Conservation (phyloP, 2,113 vertebrate species). For the Panthera leo region DNA sequence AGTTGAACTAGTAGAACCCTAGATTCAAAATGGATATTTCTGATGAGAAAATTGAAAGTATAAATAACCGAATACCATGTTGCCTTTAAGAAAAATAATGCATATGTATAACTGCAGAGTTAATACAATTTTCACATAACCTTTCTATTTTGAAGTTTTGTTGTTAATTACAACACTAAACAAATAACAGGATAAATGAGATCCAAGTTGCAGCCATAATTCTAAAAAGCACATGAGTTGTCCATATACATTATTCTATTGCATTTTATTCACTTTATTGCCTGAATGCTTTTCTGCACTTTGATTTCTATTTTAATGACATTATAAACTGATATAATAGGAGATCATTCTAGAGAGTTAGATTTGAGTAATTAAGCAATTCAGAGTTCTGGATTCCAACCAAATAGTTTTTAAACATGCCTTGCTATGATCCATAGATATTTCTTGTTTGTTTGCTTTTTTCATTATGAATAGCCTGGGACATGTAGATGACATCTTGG, state of each 20-base stretch:
- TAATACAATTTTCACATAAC: not conserved
- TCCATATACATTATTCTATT: not conserved
- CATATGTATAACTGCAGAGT: not conserved
- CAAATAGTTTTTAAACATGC: not conserved
- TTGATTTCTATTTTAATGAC: not conserved
- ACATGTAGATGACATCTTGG: not conserved
- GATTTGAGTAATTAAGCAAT: slow-evolving; percentile 1
- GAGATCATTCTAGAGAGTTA: not conserved
- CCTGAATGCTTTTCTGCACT: not conserved
- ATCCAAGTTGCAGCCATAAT: not conserved
- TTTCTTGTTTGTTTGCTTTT: not conserved
- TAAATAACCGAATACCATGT: not conserved
- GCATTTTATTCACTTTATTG: not conserved
- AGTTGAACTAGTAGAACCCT: not conserved
- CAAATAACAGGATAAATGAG: not conserved
- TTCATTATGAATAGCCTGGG: not conserved
- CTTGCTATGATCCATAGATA: not conserved
- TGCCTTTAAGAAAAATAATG: not conserved
- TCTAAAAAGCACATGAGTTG: not conserved
- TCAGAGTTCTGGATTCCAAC: not conserved
- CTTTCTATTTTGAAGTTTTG: not conserved
- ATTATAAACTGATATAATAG: not conserved
- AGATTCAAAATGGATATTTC: not conserved
- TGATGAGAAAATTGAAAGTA: not conserved
- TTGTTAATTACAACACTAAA: not conserved